A percentile compares a stretch with the other conserved stretches of the same genome.
phyloP scores from a whole-genome alignment of 2,888 invertebrate genomes.

The Drosophila emarginata region DNA sequence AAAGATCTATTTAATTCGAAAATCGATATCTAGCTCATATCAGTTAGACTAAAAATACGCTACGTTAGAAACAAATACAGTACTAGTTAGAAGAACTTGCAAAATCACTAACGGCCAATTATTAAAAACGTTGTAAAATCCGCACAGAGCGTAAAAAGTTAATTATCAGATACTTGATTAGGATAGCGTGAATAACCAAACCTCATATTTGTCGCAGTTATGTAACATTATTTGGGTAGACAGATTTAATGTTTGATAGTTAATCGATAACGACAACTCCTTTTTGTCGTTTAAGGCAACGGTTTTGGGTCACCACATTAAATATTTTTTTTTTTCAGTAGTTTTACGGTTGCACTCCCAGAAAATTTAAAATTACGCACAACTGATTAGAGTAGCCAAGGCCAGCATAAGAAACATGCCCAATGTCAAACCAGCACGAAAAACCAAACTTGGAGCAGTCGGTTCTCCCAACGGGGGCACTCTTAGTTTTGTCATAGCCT shows the following conservation, averaged over 20 bases:
- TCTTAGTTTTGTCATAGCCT: constrained; percentile 97
- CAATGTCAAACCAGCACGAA: constrained; percentile 95
- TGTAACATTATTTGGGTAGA: too few species aligned
- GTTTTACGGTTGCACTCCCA: constrained; percentile 7
- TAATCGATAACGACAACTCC: neutral
- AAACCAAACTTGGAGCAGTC: constrained; percentile 92
- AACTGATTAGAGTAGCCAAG: constrained; percentile 91
- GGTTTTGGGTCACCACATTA: neutral
- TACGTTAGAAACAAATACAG: too few species aligned
- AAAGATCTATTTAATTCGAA: neutral
- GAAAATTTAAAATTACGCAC: constrained; percentile 82
- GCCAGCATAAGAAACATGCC: constrained; percentile 94
- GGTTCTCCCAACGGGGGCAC: constrained; percentile 98
- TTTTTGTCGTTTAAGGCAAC: neutral
- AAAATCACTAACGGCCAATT: too few species aligned
- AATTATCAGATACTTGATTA: neutral
- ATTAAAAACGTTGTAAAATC: too few species aligned
- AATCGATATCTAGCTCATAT: neutral
- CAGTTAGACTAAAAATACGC: too few species aligned
- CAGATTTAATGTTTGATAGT: neutral
- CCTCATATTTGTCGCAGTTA: too few species aligned
- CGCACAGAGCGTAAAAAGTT: neutral
- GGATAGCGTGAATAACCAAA: too few species aligned
- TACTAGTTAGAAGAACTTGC: too few species aligned
- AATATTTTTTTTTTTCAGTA: neutral